Base-by-base conservation (phyloP, 2,113 vertebrate genomes). In the cat (Felis catus) region DNA sequence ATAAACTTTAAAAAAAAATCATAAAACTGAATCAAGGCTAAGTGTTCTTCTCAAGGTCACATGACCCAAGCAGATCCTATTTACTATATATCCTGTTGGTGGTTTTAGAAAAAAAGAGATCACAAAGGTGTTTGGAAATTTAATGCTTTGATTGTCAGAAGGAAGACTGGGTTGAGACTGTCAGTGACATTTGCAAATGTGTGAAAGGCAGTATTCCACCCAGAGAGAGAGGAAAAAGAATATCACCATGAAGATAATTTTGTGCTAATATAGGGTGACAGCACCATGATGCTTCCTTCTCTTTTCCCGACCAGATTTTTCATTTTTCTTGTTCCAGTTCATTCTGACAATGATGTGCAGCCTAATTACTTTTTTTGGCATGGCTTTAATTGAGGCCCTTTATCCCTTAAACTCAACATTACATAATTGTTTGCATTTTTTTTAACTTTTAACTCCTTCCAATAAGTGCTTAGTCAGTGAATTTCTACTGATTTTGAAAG, bases 311-410 rank as follows among this genome's bases (percentile, higher is more conserved):
- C 53, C 83, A 92, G 78, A 92, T 63, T 94, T 94, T 68, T 89
- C 58, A 82, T 89, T 97, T 96, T 80, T 92, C 96, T 76, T 95
- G 91, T 76, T 97, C 96, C 91, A 95, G 93, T 96, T 97, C 91
- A 89, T 97, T 68, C 88, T 94, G 73, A 94, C 55, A 83, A 39
- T 45, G 78, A 66, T 65, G 39, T 89, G 78, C 91, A 97, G 91
- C 97, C 97, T 98, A 98, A 97, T 98, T 98, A 96, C 97, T 95
- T 97, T 97, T 98, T 95, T 95, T 70, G 94, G 74, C 94, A 80
- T 70, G 88, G 33, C 80, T 97, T 95, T 97, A 98, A 98, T 95
- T 97, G 94, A 98, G 58, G 89, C 21, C 63, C 80, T 97, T 93
- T 92, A 73, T 96, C 79, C 66, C 81, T 94, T 94, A 94, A 87